Conservation (phyloP, 2,113 vertebrate species). For the Chloropsis hardwickii region DNA sequence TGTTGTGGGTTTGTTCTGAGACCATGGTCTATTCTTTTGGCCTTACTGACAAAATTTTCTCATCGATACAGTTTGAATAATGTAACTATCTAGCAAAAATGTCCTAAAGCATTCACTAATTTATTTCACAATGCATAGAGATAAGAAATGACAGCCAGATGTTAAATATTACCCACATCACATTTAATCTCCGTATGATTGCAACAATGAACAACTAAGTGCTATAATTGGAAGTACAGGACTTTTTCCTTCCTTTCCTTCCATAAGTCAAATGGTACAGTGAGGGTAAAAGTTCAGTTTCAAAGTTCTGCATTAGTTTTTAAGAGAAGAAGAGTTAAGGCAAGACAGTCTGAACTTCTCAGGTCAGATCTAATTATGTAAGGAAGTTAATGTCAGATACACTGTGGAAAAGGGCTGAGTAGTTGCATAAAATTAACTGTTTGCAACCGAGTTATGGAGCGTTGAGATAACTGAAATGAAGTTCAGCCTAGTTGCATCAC, state of each 20-base stretch:
- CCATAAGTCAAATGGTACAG: background rate
- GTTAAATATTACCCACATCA: background rate
- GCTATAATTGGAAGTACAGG: background rate
- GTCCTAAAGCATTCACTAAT: background rate
- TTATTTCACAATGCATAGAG: background rate
- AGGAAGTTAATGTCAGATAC: background rate
- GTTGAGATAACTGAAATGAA: background rate
- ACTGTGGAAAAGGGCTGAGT: background rate
- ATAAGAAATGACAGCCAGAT: background rate
- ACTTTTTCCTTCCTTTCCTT: background rate
- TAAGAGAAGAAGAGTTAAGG: background rate
- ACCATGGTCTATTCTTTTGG: background rate
- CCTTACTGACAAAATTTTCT: background rate
- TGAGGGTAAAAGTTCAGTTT: background rate
- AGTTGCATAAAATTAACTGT: background rate
- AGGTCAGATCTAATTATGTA: fast-evolving
- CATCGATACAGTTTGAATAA: background rate
- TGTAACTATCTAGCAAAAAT: background rate
- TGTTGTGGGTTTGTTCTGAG: background rate
- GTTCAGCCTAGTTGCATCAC: background rate
- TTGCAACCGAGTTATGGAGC: background rate
- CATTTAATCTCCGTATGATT: background rate
- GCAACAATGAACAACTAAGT: background rate
- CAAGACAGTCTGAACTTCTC: background rate
- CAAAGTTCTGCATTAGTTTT: background rate